phyloP scores from a whole-genome alignment of 2,797 vertebrate species.

The Serranus cabrilla region DNA sequence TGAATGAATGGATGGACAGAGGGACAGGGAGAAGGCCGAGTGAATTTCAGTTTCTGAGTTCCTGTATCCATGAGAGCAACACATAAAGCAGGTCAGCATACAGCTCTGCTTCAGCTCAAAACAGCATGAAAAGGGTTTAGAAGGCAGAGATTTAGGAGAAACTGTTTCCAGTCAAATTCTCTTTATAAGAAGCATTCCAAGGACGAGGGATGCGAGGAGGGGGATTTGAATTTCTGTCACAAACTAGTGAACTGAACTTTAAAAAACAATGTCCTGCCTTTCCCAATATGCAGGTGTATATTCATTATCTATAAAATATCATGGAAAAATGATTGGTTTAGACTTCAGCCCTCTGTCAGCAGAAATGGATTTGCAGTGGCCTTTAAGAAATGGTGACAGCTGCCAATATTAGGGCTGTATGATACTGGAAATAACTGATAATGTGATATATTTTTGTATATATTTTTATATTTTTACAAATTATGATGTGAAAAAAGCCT shows the following conservation, averaged over 20 bases:
- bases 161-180: conserved; percentile 48
- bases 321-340: conserved; percentile 18
- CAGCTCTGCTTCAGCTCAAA: conserved; percentile 33
- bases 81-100: conserved; percentile 33
- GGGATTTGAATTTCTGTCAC: conserved; percentile 24
- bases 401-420: background rate
- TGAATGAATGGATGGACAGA: conserved; percentile 18
- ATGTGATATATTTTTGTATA: too few relatives aligned
- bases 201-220: conserved; percentile 4
- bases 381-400: conserved; percentile 40
- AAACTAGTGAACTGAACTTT: conserved; percentile 1
- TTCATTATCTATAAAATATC: conserved; percentile 12
- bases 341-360: conserved; percentile 17
- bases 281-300: conserved; percentile 1
- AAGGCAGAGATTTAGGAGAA: conserved; percentile 21
- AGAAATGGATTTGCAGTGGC: conserved; percentile 20
- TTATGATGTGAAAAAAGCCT: too few relatives aligned
- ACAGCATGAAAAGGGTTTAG: conserved; percentile 35
- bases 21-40: conserved; percentile 14
- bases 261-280: conserved; percentile 3
- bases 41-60: conserved; percentile 33
- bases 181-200: conserved; percentile 18
- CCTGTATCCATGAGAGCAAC: conserved; percentile 18
- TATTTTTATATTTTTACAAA: too few relatives aligned
- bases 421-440: too few relatives aligned